phyloP scores from a whole-genome alignment of 2,888 invertebrate species.

The Ormyrus labotus region DNA sequence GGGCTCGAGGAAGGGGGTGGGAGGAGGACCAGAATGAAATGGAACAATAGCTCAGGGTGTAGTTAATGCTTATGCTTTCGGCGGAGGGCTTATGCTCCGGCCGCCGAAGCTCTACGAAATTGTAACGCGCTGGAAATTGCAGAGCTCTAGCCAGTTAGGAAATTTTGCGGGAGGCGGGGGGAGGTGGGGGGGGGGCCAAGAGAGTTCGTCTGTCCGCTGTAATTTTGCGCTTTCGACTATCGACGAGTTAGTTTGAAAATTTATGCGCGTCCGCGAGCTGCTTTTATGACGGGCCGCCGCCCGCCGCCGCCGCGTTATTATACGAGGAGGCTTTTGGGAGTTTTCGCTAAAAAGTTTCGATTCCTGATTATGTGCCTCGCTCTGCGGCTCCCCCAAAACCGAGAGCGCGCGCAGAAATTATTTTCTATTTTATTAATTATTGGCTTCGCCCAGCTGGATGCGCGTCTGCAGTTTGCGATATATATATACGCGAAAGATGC shows the following conservation, averaged over 20 bases:
- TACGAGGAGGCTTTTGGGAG: not conserved
- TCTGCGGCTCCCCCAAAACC: not conserved
- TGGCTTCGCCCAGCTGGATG: not conserved
- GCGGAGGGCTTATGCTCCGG: slow-evolving; percentile 36
- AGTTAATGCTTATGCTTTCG: slow-evolving; percentile 67
- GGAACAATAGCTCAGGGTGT: slow-evolving; percentile 71
- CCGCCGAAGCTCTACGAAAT: slow-evolving; percentile 48
- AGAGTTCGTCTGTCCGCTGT: not conserved
- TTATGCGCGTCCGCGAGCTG: slow-evolving; percentile 15
- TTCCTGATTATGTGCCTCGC: slow-evolving; percentile 14
- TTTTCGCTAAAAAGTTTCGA: slow-evolving; percentile 29
- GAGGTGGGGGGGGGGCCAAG: not conserved
- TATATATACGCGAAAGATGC: too few species aligned
- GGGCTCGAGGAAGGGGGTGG: not conserved
- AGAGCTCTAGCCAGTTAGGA: slow-evolving; percentile 54
- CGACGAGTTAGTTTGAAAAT: slow-evolving; percentile 45
- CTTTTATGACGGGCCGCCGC: slow-evolving; percentile 1
- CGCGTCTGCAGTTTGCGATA: too few species aligned
- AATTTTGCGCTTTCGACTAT: slow-evolving; percentile 35
- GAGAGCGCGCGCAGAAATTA: not conserved
- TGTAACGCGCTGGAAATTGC: slow-evolving; percentile 61
- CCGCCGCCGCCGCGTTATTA: not conserved
- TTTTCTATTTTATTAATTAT: slow-evolving; percentile 32
- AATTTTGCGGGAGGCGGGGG: slow-evolving; percentile 12
- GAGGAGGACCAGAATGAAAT: slow-evolving; percentile 63